Conservation (phyloP, 2,797 vertebrate genomes). For the Holocentrus rufus region DNA sequence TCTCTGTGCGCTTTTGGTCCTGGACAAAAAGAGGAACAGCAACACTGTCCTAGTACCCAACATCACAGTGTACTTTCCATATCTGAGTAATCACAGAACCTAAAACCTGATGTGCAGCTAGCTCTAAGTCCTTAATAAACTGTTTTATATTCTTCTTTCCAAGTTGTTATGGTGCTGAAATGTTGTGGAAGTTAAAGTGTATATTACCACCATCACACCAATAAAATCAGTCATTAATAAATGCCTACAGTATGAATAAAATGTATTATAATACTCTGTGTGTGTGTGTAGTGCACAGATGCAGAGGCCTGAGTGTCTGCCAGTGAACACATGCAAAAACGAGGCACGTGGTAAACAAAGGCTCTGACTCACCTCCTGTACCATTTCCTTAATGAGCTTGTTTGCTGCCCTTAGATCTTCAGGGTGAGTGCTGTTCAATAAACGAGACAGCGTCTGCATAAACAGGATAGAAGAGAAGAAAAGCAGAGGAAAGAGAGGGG, state of each 20-base stretch:
- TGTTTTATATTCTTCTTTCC: background rate
- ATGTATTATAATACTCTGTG: background rate
- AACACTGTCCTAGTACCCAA: background rate
- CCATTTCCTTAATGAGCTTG: slow-evolving; percentile 99
- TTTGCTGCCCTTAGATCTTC: slow-evolving; percentile 97
- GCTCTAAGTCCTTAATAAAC: background rate
- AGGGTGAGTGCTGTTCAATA: slow-evolving; percentile 94
- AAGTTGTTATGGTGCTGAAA: background rate
- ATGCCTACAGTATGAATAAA: background rate
- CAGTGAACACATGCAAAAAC: slow-evolving; percentile 9
- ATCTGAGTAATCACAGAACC: background rate
- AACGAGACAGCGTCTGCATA: slow-evolving; percentile 90
- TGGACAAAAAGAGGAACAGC: slow-evolving; percentile 44
- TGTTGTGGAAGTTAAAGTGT: background rate
- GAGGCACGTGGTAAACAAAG: slow-evolving; percentile 31
- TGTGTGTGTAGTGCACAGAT: background rate
- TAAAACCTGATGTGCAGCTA: too few relatives aligned
- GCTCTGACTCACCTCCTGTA: slow-evolving; percentile 89
- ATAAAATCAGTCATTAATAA: background rate
- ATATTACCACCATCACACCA: background rate
- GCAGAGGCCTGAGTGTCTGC: background rate
- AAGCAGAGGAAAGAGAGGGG: slow-evolving; percentile 43
- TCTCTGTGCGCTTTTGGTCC: slow-evolving; percentile 98
- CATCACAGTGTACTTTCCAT: background rate
- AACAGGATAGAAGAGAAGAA: slow-evolving; percentile 49